Conservation (phyloP, 2,797 vertebrate species). For the Danio tinwini region DNA sequence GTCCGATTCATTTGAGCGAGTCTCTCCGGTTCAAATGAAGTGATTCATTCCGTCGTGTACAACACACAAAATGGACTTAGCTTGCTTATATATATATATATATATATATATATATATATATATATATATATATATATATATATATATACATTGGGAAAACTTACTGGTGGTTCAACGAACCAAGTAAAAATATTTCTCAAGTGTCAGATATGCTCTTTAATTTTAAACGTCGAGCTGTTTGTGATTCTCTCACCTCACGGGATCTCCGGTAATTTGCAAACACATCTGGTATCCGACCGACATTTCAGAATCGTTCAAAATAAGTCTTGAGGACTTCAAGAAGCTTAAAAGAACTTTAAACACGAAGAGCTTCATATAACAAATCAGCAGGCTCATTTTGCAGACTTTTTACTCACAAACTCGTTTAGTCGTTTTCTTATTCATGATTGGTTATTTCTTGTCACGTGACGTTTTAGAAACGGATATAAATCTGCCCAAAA, state of each 20-base stretch:
- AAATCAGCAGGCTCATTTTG: slow-evolving; percentile 15
- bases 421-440: not conserved
- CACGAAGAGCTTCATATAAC: not conserved
- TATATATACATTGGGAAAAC: too few relatives aligned
- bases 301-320: too few relatives aligned
- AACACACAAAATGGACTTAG: not conserved
- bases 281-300: too few relatives aligned
- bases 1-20: not conserved
- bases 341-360: not conserved
- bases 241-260: not conserved
- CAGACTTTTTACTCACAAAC: slow-evolving; percentile 1
- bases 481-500: not conserved
- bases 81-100: too few relatives aligned
- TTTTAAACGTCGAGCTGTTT: not conserved
- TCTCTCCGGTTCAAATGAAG: not conserved
- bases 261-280: not conserved
- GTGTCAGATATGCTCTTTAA: not conserved
- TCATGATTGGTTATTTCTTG: not conserved
- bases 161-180: not conserved
- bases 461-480: not conserved
- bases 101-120: too few relatives aligned
- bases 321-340: not conserved
- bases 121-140: too few relatives aligned
- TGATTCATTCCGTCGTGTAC: not conserved
- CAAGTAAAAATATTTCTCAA: not conserved